Evolutionary conservation across 1,140 invertebrate genomes (phyloP).

Genomic region (Diploscapter pachys): DNA sequence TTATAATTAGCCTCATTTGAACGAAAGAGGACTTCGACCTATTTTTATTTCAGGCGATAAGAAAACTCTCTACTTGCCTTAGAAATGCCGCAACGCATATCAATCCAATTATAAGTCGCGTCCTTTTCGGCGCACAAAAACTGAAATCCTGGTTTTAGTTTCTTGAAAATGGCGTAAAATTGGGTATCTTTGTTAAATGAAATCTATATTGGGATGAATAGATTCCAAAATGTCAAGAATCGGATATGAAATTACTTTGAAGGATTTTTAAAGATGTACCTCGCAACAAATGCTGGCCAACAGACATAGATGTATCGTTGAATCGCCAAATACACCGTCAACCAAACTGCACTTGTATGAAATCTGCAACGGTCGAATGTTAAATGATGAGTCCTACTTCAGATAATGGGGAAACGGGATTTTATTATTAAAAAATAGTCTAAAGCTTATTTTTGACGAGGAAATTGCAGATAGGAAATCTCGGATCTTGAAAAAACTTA

Average conservation of each 20-base stretch:
- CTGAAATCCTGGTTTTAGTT: slow-evolving; percentile 32
- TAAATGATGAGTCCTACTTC: too few relatives aligned
- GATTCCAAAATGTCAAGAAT: too few relatives aligned
- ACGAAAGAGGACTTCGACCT: too few relatives aligned
- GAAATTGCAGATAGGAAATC: too few relatives aligned
- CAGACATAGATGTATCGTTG: slow-evolving; percentile 52
- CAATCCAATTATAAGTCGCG: slow-evolving; percentile 26
- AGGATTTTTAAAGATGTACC: background rate
- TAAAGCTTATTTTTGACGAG: too few relatives aligned
- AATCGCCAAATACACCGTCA: slow-evolving; percentile 53
- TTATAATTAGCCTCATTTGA: too few relatives aligned
- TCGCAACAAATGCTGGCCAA: slow-evolving; percentile 33
- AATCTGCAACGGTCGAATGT: slow-evolving; percentile 20
- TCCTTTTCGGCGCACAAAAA: slow-evolving; percentile 47
- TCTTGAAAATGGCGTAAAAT: background rate
- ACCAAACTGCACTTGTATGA: slow-evolving; percentile 41
- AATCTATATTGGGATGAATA: too few relatives aligned
- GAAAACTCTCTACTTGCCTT: background rate
- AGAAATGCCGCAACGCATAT: slow-evolving; percentile 41
- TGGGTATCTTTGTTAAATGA: too few relatives aligned
- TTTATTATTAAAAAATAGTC: slow-evolving; percentile 7
- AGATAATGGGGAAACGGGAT: too few relatives aligned
- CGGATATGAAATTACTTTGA: too few relatives aligned
- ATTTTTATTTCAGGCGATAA: too few relatives aligned
- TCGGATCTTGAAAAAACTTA: too few relatives aligned